A percentile compares a stretch with the other conserved stretches of the same genome.
These are phyloP conservation scores for Tetraneura akinire DNA, from an alignment of 1,140 invertebrate genomes.

Conservation along the genomic window DNA sequence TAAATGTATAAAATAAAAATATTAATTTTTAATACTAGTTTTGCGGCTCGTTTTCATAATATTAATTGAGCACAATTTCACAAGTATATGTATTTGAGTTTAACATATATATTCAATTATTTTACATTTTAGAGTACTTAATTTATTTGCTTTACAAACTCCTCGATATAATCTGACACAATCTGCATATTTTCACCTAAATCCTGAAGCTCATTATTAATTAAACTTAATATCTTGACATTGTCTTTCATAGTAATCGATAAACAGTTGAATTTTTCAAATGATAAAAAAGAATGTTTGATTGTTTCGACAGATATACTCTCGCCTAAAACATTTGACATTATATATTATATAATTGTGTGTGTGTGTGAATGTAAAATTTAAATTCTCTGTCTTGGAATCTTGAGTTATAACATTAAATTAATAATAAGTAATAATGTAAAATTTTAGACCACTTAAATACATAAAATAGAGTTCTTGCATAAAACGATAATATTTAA, in stretches of 20 bases:
- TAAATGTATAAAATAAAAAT: too few relatives aligned
- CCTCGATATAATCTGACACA: constrained; percentile 14
- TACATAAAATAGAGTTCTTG: too few relatives aligned
- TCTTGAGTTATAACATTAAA: too few relatives aligned
- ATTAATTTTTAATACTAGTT: too few relatives aligned
- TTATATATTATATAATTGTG: not conserved
- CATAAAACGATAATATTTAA: not conserved
- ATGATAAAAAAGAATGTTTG: constrained; percentile 41
- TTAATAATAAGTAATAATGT: too few relatives aligned
- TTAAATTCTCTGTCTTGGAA: too few relatives aligned
- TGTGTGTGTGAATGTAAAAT: too few relatives aligned
- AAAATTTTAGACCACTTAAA: too few relatives aligned
- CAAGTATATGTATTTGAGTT: not conserved
- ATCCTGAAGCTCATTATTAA: not conserved
- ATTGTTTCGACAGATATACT: constrained; percentile 43
- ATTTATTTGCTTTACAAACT: constrained; percentile 11
- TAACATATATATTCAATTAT: not conserved
- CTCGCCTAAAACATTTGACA: constrained; percentile 30
- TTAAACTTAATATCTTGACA: constrained; percentile 1
- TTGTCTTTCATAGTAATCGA: constrained; percentile 11
- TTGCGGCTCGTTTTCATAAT: too few relatives aligned
- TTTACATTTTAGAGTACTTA: not conserved
- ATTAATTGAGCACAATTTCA: too few relatives aligned
- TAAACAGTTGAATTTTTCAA: constrained; percentile 17
- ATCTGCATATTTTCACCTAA: not conserved